Base-by-base conservation (phyloP, 2,888 invertebrate genomes). In the Mythimna impura region DNA sequence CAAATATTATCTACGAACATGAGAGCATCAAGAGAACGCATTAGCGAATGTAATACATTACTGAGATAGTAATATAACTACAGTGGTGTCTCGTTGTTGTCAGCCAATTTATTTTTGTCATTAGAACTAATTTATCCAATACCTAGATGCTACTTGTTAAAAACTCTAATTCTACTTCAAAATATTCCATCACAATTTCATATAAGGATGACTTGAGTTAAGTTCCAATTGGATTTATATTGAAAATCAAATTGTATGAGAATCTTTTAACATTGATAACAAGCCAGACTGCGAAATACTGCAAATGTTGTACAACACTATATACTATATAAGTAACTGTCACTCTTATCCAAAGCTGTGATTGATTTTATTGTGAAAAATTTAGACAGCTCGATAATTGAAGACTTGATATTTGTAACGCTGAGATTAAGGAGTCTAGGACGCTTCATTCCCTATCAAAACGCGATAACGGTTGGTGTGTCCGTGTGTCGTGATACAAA, bases 331-430 rank as follows among this genome's bases (percentile, higher is more conserved):
- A 76, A 81, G 75, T 82, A 78, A 77, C 86, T 91, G 90, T 90
- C 90, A 91, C 75, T 85, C 81, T 92, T 93, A 94, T 93, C 93
- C 81, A 68, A 69, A 80, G 86, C 85, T 85, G 89, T 92, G 93
- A 94, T 93, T 93, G 92, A 92, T 91, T 91, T 88, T 87, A 69
- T 85, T 77, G 81, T 83, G 77, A 86, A 84, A 87, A 85, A 77
- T 80, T 82, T 76, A 84, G 86, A 89, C 88, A 88, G 86, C 74
- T 78, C 72, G 82, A 89, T 91, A 87, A 89, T 90, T 87, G 85
- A 89, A 85, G 88, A 90, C 85, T 86, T 85, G 89, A 89, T 92
- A 91, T 90, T 89, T 89, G 87, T 90, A 87, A 85, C 84, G 84
- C 88, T 76, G 85, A 92, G 93, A 92, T 93, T 92, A 93, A 84